Conservation (phyloP, 2,888 invertebrate species). For the Pterobdella sp. region DNA sequence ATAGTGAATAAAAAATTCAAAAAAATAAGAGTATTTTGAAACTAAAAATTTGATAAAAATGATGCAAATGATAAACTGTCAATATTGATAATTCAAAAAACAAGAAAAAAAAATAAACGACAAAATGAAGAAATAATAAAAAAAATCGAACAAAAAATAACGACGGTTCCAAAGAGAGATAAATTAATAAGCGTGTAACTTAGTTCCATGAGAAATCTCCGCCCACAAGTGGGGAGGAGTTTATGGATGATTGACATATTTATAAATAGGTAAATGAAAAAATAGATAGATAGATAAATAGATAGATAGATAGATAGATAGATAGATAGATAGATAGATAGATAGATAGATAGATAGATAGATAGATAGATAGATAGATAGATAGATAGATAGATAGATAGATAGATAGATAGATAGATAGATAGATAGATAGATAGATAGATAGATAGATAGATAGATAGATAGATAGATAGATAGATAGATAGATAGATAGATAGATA, state of each 20-base stretch:
- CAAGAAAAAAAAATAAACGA: no score
- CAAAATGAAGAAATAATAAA: not conserved
- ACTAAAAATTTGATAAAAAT: not conserved
- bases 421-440: not conserved
- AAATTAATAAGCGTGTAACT: not conserved
- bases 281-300: no score
- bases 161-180: not conserved
- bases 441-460: not conserved
- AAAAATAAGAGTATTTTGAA: not conserved
- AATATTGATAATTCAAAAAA: no score
- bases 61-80: not conserved
- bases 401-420: not conserved
- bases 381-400: not conserved
- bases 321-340: slow-evolving; percentile 8
- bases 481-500: no score
- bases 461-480: no score
- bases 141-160: not conserved
- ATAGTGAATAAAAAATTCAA: not conserved
- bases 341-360: slow-evolving; percentile 8
- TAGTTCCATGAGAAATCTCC: not conserved
- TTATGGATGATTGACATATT: not conserved
- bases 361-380: slow-evolving; percentile 5
- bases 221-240: not conserved
- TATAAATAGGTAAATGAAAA: no score
- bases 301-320: no score